Evolutionary conservation across 92 coral and sea anemone species (phyloP).

Genomic region (Isaurus tuberculatus): DNA sequence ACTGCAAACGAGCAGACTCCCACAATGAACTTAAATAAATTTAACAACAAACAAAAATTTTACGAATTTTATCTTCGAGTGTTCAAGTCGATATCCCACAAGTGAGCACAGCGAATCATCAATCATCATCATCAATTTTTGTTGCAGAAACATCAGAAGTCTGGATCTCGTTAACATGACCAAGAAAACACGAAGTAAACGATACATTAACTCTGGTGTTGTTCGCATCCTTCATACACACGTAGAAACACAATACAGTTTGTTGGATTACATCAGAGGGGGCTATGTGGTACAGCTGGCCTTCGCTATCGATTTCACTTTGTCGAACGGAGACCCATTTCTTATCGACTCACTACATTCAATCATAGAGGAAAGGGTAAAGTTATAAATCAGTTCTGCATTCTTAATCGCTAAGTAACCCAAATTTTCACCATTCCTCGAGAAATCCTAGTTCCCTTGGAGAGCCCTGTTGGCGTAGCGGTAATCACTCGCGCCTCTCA

Average conservation of each 20-base stretch:
- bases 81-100: too few relatives aligned
- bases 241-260: slow-evolving; percentile 85
- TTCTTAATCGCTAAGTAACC: too few relatives aligned
- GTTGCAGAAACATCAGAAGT: slow-evolving; percentile 60
- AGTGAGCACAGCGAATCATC: too few relatives aligned
- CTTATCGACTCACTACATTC: slow-evolving; percentile 77
- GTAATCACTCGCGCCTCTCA: too few relatives aligned
- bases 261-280: slow-evolving; percentile 88
- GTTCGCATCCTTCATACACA: slow-evolving; percentile 83
- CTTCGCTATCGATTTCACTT: slow-evolving; percentile 91
- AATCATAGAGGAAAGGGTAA: slow-evolving; percentile 65
- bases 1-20: too few relatives aligned
- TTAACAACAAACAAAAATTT: too few relatives aligned
- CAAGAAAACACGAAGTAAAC: slow-evolving; percentile 69
- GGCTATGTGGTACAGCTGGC: slow-evolving; percentile 82
- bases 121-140: neutral
- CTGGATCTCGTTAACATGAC: slow-evolving; percentile 68
- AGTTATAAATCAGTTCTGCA: neutral
- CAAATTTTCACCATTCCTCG: too few relatives aligned
- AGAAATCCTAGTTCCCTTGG: too few relatives aligned
- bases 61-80: too few relatives aligned
- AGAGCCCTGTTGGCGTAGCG: too few relatives aligned
- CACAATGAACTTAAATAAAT: too few relatives aligned
- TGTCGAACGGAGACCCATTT: slow-evolving; percentile 91
- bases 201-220: slow-evolving; percentile 72